Conservation (phyloP, 1,140 invertebrate genomes). For the Brachionus rubens region DNA sequence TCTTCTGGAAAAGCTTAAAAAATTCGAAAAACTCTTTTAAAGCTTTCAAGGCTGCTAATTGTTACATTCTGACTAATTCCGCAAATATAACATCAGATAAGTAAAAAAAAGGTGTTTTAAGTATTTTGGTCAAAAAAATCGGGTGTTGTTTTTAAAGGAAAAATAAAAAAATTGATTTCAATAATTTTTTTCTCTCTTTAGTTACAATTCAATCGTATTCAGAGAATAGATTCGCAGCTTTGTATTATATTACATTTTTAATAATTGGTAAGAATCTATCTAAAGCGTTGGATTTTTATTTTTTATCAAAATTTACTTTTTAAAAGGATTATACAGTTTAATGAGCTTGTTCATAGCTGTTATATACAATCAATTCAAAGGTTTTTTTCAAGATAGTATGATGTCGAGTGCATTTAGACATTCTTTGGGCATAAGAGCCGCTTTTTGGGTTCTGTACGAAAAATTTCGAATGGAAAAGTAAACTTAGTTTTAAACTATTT, state of each 20-base stretch:
- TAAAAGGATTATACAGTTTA: slow-evolving; percentile 47
- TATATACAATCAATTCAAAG: slow-evolving; percentile 59
- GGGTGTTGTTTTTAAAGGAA: background rate
- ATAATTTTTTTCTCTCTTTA: slow-evolving; percentile 49
- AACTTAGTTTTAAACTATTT: too few species aligned
- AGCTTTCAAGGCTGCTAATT: too few species aligned
- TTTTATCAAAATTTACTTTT: background rate
- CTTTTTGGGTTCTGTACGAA: slow-evolving; percentile 54
- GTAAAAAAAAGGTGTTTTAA: too few species aligned
- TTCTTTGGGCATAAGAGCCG: slow-evolving; percentile 54
- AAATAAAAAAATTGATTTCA: background rate
- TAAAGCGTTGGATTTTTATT: background rate
- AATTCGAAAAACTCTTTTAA: too few species aligned
- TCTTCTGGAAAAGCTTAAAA: too few species aligned
- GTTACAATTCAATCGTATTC: slow-evolving; percentile 58
- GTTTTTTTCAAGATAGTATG: slow-evolving; percentile 58
- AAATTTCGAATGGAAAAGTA: slow-evolving; percentile 35
- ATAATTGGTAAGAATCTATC: slow-evolving; percentile 58
- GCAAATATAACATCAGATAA: too few species aligned
- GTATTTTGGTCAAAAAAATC: too few species aligned
- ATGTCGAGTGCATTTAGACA: slow-evolving; percentile 54
- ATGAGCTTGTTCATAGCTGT: slow-evolving; percentile 59
- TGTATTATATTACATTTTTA: slow-evolving; percentile 58
- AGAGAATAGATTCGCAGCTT: slow-evolving; percentile 52
- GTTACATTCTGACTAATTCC: too few species aligned